Evolutionary conservation across 2,113 vertebrate genomes (phyloP).

Genomic region (Perognathus longimembris): DNA sequence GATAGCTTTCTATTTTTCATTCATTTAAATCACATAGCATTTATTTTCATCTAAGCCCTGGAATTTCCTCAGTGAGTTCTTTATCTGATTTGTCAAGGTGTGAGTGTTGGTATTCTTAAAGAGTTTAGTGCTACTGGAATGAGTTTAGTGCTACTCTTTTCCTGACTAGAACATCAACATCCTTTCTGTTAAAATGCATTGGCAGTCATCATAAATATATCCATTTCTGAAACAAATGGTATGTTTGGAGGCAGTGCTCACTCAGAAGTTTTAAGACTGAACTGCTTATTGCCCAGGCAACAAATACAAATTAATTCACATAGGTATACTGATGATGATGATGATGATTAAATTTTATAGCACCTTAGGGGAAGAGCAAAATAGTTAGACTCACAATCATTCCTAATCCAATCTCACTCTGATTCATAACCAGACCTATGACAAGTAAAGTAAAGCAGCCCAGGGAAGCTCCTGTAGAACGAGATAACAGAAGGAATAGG

Average conservation of each 20-base stretch:
- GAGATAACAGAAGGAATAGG: not conserved
- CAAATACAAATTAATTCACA: not conserved
- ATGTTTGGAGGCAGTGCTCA: not conserved
- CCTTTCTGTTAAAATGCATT: not conserved
- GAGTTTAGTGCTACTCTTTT: not conserved
- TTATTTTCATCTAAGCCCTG: not conserved
- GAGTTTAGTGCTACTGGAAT: not conserved
- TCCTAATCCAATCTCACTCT: not conserved
- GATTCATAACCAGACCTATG: not conserved
- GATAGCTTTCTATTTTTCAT: not conserved
- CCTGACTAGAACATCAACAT: not conserved
- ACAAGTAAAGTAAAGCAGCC: not conserved
- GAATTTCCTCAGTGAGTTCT: not conserved
- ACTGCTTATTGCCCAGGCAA: not conserved
- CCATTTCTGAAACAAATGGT: not conserved
- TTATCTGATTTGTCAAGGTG: not conserved
- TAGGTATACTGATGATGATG: not conserved
- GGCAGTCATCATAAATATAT: not conserved
- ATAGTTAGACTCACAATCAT: not conserved
- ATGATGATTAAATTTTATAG: not conserved
- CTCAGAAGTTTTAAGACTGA: not conserved
- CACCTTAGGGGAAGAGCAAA: not conserved
- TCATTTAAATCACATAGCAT: not conserved
- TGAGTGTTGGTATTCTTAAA: not conserved
- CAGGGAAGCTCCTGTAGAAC: not conserved